Evolutionary conservation across 2,888 invertebrate genomes (phyloP).

Genomic region (Amphimallon solstitiale): DNA sequence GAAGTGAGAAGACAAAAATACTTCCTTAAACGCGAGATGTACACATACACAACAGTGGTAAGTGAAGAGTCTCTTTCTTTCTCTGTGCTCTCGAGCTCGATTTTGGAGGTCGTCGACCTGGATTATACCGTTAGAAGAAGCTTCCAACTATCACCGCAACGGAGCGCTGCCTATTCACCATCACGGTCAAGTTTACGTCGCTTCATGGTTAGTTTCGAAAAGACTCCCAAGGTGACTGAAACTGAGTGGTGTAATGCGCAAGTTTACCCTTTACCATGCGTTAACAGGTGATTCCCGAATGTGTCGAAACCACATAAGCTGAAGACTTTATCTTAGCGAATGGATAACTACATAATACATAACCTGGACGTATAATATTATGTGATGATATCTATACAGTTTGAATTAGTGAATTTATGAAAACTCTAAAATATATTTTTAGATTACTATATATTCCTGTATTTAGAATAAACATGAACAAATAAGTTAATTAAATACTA

Average conservation of each 20-base stretch:
- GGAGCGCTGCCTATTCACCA: constrained; percentile 56
- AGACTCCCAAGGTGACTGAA: constrained; percentile 50
- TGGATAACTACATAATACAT: too few species aligned
- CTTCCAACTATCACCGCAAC: constrained; percentile 58
- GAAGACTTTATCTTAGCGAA: too few species aligned
- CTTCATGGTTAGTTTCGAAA: constrained; percentile 60
- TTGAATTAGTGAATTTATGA: too few species aligned
- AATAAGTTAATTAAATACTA: too few species aligned
- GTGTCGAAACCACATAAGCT: background rate
- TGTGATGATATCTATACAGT: too few species aligned
- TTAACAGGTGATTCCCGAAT: constrained; percentile 31
- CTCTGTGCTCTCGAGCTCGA: constrained; percentile 47
- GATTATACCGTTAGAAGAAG: constrained; percentile 55
- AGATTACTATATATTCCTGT: too few species aligned
- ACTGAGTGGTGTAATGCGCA: constrained; percentile 33
- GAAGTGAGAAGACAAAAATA: constrained; percentile 45
- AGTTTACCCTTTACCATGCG: constrained; percentile 33
- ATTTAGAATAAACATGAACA: too few species aligned
- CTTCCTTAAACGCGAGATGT: constrained; percentile 54
- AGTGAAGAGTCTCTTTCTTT: background rate
- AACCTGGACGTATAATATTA: too few species aligned
- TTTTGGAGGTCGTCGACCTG: constrained; percentile 63
- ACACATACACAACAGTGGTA: constrained; percentile 40
- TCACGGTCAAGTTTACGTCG: constrained; percentile 64
- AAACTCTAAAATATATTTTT: too few species aligned